phyloP scores from a whole-genome alignment of 53 echinoderm and acorn worm species.

The Stichopus horrens region DNA sequence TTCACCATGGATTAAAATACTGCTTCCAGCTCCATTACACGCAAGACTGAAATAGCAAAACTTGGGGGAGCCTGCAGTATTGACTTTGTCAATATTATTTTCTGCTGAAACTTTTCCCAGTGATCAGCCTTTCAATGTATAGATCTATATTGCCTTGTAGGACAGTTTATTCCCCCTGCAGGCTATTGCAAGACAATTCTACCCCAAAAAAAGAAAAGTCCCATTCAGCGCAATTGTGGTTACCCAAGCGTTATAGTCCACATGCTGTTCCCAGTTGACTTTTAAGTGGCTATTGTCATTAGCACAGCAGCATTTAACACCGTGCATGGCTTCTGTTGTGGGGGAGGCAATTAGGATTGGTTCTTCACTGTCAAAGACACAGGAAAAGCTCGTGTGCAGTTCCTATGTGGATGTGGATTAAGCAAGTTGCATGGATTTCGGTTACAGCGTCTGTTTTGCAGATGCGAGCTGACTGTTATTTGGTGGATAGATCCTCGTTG shows the following conservation, averaged over 20 bases:
- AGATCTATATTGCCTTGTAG: not conserved
- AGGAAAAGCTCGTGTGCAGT: not conserved
- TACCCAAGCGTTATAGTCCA: not conserved
- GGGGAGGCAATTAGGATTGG: not conserved
- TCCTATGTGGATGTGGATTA: not conserved
- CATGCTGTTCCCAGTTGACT: constrained; percentile 14
- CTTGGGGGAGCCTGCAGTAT: not conserved
- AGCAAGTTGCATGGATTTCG: not conserved
- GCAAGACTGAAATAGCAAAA: not conserved
- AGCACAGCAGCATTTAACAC: not conserved
- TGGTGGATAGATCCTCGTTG: too few species aligned
- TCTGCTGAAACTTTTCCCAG: not conserved
- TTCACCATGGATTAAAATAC: not conserved
- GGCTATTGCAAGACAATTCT: not conserved
- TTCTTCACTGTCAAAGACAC: not conserved
- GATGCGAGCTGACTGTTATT: too few species aligned
- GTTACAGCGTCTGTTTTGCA: not conserved
- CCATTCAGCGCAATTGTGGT: constrained; percentile 37
- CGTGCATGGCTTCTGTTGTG: not conserved
- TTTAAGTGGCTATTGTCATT: constrained; percentile 30
- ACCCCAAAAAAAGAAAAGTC: not conserved
- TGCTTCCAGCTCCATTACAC: not conserved
- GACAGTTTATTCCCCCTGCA: not conserved
- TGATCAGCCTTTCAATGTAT: not conserved
- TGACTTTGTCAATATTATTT: constrained; percentile 6